Evolutionary conservation across 1,140 invertebrate species (phyloP).

Genomic region (Heliconius eleuchia): DNA sequence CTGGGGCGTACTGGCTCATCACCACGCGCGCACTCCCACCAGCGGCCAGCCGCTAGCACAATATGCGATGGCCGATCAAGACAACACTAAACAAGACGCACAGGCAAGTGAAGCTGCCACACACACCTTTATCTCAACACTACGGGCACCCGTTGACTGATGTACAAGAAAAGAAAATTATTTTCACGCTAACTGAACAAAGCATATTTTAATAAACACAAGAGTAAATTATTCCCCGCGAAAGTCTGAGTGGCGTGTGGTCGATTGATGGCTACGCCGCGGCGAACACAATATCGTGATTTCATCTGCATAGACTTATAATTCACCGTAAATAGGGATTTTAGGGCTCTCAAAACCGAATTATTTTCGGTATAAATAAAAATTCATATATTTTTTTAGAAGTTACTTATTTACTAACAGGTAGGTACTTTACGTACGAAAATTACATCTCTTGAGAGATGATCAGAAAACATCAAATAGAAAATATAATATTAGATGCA

Average conservation of each 20-base stretch:
- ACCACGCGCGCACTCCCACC: constrained; percentile 43
- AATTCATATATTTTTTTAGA: neutral
- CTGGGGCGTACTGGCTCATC: constrained; percentile 52
- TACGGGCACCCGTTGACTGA: constrained; percentile 44
- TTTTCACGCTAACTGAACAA: constrained; percentile 75
- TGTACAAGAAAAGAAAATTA: constrained; percentile 72
- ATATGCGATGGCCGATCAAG: constrained; percentile 36
- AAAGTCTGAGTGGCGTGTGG: constrained; percentile 66
- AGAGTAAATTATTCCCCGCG: constrained; percentile 72
- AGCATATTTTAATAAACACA: constrained; percentile 75
- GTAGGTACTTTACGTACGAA: neutral
- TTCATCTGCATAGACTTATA: constrained; percentile 57
- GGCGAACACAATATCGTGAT: constrained; percentile 58
- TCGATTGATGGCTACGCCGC: constrained; percentile 58
- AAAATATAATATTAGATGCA: constrained; percentile 35
- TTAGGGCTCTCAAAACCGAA: neutral
- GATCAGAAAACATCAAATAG: neutral
- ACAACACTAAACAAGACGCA: constrained; percentile 37
- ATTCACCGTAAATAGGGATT: neutral
- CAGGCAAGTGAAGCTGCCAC: constrained; percentile 52
- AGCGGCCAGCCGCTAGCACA: constrained; percentile 33
- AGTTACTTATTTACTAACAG: neutral
- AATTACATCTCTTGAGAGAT: neutral
- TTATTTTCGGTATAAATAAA: neutral
- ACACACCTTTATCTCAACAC: constrained; percentile 59